Conservation (phyloP, 2,797 vertebrate genomes). For the Siniperca scherzeri region DNA sequence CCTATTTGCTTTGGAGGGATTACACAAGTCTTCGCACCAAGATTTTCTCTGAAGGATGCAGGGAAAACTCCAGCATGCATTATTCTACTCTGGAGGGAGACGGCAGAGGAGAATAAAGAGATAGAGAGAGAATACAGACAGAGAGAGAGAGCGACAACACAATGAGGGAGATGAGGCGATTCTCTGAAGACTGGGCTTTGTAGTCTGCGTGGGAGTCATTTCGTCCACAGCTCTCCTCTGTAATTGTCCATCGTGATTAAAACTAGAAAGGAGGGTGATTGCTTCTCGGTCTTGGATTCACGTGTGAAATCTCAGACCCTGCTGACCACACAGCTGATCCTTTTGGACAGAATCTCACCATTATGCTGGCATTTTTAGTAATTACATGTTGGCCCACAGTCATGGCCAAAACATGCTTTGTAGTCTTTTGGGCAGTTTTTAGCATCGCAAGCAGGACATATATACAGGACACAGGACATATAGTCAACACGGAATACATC, state of each 20-base stretch:
- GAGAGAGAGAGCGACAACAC: conserved; percentile 54
- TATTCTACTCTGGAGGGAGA: conserved; percentile 58
- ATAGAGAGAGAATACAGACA: conserved; percentile 30
- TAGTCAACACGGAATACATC: conserved; percentile 34
- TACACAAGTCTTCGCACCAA: conserved; percentile 52
- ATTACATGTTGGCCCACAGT: conserved; percentile 24
- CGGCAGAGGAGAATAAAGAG: conserved; percentile 54
- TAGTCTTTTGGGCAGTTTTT: conserved; percentile 32
- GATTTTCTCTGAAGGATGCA: conserved; percentile 54
- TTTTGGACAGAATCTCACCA: conserved; percentile 27
- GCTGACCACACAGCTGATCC: conserved; percentile 34
- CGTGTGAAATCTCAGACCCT: conserved; percentile 43
- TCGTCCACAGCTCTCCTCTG: conserved; percentile 54
- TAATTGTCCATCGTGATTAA: conserved; percentile 71
- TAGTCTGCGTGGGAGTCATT: conserved; percentile 62
- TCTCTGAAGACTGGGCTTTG: conserved; percentile 68
- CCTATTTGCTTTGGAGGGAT: conserved; percentile 63
- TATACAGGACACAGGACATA: conserved; percentile 30
- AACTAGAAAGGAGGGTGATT: conserved; percentile 59
- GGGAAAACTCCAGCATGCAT: conserved; percentile 58
- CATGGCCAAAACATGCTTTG: conserved; percentile 23
- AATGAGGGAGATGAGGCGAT: conserved; percentile 60
- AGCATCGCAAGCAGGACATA: conserved; percentile 29
- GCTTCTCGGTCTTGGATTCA: conserved; percentile 49
- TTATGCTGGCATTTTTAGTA: conserved; percentile 27